These are phyloP conservation scores for Arizona elegans DNA, from an alignment of 2,113 vertebrate species.

Conservation along the genomic window DNA sequence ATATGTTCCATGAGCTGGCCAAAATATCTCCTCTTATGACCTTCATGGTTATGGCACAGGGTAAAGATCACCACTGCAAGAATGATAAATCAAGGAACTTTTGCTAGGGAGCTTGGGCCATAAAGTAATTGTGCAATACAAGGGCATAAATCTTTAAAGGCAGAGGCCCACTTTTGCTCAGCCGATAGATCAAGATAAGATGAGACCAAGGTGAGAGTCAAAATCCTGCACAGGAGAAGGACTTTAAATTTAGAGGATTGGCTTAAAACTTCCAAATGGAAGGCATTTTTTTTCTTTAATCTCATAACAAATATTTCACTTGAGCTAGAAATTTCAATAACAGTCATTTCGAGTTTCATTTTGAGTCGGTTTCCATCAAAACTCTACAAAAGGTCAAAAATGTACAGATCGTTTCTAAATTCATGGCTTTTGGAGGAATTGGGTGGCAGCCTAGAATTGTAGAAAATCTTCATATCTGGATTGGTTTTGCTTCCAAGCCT, in stretches of 20 bases:
- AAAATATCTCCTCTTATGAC: constrained; percentile 57
- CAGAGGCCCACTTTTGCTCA: constrained; percentile 38
- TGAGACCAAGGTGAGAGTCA: constrained; percentile 26
- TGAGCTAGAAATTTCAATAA: background rate
- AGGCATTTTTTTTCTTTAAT: background rate
- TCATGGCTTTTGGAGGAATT: background rate
- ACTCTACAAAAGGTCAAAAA: background rate
- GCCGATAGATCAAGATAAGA: constrained; percentile 16
- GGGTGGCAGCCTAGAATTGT: background rate
- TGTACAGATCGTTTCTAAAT: background rate
- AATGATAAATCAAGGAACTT: constrained; percentile 59
- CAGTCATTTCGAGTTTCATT: background rate
- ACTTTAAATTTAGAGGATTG: background rate
- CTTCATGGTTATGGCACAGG: constrained; percentile 62
- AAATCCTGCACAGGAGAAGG: background rate
- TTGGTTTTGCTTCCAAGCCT: background rate
- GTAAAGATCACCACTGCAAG: constrained; percentile 52
- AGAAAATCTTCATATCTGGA: background rate
- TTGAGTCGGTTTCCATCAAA: background rate
- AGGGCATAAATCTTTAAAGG: constrained; percentile 46
- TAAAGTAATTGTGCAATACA: constrained; percentile 46
- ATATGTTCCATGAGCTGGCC: constrained; percentile 32
- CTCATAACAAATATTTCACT: background rate
- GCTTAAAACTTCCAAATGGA: background rate
- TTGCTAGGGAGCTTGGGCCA: constrained; percentile 38